Conservation (phyloP, 2,113 vertebrate species). For the Rhodinocichla rosea region DNA sequence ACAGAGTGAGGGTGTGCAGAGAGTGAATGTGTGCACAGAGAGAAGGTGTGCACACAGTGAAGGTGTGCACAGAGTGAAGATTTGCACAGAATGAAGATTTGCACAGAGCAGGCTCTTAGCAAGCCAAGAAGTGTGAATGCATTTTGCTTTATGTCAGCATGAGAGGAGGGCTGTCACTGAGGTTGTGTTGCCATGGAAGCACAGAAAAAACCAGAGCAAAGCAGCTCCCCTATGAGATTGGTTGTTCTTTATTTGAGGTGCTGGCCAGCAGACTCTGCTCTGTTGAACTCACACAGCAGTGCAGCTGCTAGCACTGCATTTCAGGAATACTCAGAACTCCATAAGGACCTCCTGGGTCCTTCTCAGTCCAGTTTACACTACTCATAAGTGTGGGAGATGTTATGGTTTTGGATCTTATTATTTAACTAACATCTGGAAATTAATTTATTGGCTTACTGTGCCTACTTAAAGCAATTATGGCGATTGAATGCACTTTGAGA, state of each 20-base stretch:
- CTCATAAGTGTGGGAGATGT: neutral
- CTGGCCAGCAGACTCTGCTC: neutral
- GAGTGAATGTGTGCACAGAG: neutral
- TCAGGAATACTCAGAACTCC: neutral
- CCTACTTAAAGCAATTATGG: neutral
- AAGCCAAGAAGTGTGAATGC: neutral
- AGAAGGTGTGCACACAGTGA: neutral
- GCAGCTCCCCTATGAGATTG: neutral
- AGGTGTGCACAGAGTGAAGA: too few species aligned
- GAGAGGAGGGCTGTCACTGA: neutral
- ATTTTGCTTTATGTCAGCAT: neutral
- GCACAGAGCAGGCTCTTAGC: rapidly evolving
- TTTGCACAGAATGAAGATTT: rapidly evolving
- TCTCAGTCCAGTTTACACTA: neutral
- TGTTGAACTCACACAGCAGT: neutral
- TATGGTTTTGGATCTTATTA: neutral
- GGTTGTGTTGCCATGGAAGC: neutral
- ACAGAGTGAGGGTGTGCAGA: rapidly evolving
- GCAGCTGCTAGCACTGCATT: neutral
- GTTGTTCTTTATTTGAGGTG: neutral
- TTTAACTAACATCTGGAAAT: neutral
- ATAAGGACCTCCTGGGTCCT: neutral
- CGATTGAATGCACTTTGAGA: neutral
- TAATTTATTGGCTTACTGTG: neutral
- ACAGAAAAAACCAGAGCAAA: neutral